phyloP scores from a whole-genome alignment of 1,140 invertebrate genomes.

The Oryctes rhinoceros region DNA sequence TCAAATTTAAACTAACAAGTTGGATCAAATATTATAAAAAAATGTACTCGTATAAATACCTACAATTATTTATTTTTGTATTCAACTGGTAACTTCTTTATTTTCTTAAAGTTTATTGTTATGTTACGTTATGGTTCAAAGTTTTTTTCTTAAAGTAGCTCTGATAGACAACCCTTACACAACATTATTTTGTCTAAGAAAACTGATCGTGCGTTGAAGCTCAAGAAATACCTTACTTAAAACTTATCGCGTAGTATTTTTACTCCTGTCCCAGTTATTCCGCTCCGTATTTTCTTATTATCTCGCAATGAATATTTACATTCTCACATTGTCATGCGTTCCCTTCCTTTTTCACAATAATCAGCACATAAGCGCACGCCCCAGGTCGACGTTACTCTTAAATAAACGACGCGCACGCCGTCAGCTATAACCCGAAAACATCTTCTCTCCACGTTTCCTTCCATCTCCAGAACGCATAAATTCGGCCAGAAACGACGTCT shows the following conservation, averaged over 20 bases:
- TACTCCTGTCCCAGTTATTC: neutral
- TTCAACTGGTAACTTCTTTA: too few species aligned
- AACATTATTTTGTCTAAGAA: too few species aligned
- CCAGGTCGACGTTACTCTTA: constrained; percentile 2
- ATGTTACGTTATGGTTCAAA: too few species aligned
- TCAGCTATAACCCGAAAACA: constrained; percentile 15
- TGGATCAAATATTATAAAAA: too few species aligned
- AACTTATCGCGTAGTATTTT: neutral
- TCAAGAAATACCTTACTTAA: too few species aligned
- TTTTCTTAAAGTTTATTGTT: too few species aligned
- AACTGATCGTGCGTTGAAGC: too few species aligned
- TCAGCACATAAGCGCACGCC: neutral
- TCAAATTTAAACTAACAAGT: too few species aligned
- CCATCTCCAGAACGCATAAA: constrained; percentile 17
- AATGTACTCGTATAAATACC: too few species aligned
- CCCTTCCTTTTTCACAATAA: constrained; percentile 25
- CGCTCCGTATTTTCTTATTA: neutral
- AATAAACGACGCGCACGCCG: constrained; percentile 9
- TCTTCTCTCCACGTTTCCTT: neutral
- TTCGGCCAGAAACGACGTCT: constrained; percentile 11
- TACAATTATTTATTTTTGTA: too few species aligned
- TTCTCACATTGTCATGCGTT: neutral
- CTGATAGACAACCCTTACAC: too few species aligned
- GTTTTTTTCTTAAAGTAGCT: too few species aligned
- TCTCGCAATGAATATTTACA: neutral